Percentiles rank a stretch among this genome's conserved stretches.
These are phyloP conservation scores for Sthenelais limicola DNA, from an alignment of 2,888 invertebrate genomes.

Conservation along the genomic window DNA sequence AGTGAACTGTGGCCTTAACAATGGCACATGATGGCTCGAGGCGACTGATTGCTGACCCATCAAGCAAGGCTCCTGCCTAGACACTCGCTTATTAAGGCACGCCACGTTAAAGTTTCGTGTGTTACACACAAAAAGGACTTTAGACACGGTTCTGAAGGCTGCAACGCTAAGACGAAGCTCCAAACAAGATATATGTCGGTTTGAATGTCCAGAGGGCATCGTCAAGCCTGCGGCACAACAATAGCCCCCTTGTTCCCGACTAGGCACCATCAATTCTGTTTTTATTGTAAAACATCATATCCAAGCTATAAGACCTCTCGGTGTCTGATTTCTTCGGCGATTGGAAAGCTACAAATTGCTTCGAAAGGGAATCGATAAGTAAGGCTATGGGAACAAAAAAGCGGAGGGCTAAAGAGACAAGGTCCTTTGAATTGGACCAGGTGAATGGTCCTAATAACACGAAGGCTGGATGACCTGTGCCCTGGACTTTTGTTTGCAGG, in stretches of 20 bases:
- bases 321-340: slow-evolving; percentile 1
- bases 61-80: slow-evolving; percentile 17
- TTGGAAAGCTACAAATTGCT: slow-evolving; percentile 26
- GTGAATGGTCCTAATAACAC: slow-evolving; percentile 16
- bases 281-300: not conserved
- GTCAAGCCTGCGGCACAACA: not conserved
- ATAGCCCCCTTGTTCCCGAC: slow-evolving; percentile 4
- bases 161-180: not conserved
- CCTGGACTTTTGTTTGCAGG: slow-evolving; percentile 4
- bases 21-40: not conserved
- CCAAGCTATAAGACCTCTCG: not conserved
- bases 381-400: slow-evolving; percentile 10
- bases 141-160: not conserved
- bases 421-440: slow-evolving; percentile 28
- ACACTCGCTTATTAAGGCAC: slow-evolving; percentile 30
- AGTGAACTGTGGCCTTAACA: slow-evolving; percentile 11
- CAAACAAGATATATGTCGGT: slow-evolving; percentile 34
- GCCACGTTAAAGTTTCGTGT: slow-evolving; percentile 30
- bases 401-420: not conserved
- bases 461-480: slow-evolving; percentile 7
- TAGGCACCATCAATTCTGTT: slow-evolving; percentile 3
- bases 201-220: not conserved
- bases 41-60: slow-evolving; percentile 17
- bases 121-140: not conserved
- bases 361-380: slow-evolving; percentile 28